A percentile compares a stretch with the other conserved stretches of the same genome.
phyloP scores from a whole-genome alignment of 53 echinoderm and acorn worm species.

The Holothuria leucospilota region DNA sequence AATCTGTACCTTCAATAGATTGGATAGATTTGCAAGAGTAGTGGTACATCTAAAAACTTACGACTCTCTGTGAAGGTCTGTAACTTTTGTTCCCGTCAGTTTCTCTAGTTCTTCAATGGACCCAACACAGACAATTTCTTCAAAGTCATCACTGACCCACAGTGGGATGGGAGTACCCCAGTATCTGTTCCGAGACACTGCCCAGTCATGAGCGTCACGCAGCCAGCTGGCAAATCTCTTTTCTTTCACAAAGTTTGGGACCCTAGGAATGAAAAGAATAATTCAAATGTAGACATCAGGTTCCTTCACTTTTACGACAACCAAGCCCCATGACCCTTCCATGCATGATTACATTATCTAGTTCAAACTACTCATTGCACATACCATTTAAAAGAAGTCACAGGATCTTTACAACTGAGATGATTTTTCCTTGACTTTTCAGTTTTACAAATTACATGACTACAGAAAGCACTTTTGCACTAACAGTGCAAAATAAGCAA shows the following conservation, averaged over 20 bases:
- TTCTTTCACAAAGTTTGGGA: slow-evolving; percentile 98
- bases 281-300: background rate
- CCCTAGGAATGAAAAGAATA: slow-evolving; percentile 64
- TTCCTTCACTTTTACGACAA: too few species aligned
- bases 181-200: slow-evolving; percentile 91
- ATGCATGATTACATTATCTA: background rate
- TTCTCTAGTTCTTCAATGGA: slow-evolving; percentile 90
- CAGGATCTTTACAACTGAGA: too few species aligned
- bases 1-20: too few species aligned
- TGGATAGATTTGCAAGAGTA: too few species aligned
- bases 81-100: slow-evolving; percentile 75
- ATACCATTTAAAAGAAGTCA: too few species aligned
- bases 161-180: slow-evolving; percentile 97
- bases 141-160: slow-evolving; percentile 95
- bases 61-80: slow-evolving; percentile 91
- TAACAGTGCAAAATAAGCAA: too few species aligned
- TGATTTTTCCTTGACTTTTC: too few species aligned
- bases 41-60: slow-evolving; percentile 33
- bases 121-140: slow-evolving; percentile 92
- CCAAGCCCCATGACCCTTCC: background rate
- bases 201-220: slow-evolving; percentile 95
- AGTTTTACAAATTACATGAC: too few species aligned
- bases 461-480: too few species aligned
- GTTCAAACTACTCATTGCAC: background rate
- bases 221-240: slow-evolving; percentile 97